Base-by-base conservation (phyloP, 2,888 invertebrate species). In the Proisotoma minuta region DNA sequence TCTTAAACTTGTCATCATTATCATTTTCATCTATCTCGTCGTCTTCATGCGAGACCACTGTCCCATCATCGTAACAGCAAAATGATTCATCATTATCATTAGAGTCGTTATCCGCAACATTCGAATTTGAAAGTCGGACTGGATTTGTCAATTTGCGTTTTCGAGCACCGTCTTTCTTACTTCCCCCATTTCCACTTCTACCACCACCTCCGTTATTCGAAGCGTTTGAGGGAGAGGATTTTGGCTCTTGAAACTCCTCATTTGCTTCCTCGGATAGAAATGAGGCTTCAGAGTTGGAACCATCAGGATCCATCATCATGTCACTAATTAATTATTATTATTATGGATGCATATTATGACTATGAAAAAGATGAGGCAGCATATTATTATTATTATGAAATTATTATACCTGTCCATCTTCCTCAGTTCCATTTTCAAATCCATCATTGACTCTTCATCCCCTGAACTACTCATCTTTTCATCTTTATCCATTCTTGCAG, bases 101-200 rank as follows among this genome's bases (percentile, higher is more conserved):
- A 4, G 75, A 74, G 60, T 75, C 75, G n/a, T n/a, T n/a, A 60
- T 75, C 75, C 8, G 70, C 72, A 40, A 75, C 75, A 29, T 70
- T 63, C 3, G 73, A 70, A 29, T 70, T 63, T 4, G 73, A 70
- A 4, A 73, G 65, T n/a, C 73, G 52, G 18, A 43, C 43, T 5
- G 73, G 73, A 53, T 69, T 69, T 20, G 60, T 70, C 26, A 68
- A 54, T 51, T 73, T 73, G 23, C 73, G 43, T 49, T 70, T 73
- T 43, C 73, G 58, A 23, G 71, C 69, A 24, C 71, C 73, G 39
- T 71, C 70, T 40, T 68, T 64, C 47, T 65, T 68, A 56, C 50
- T 63, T 22, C 56, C 52, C 15, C 43, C 34, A 58, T 48, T 63
- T 20, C 56, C 47, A 22, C 50, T 50, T 24, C 40, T 43, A 8